Evolutionary conservation across 2,797 vertebrate genomes (phyloP), one percentile per base, ranked within the genome.

Genomic region (Nannoperca obscura): DNA sequence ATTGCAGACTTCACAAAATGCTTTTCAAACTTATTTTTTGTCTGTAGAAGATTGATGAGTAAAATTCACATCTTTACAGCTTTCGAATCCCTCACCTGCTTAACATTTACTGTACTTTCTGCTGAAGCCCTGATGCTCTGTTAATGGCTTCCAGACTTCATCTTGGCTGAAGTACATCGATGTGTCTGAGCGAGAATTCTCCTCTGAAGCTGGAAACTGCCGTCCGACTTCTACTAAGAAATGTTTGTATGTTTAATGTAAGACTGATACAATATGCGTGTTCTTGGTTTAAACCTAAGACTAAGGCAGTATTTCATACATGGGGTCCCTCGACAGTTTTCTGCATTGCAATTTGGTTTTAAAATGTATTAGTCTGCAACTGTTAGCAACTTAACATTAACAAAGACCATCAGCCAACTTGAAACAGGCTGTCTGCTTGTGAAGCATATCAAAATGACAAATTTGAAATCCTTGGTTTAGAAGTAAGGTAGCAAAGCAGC

Each of bases 41-140:
- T 54, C 46, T 64, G 65, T 15, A 3, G 27, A 86, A 76, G 86
- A 85, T 81, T 90, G 86, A 89, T 88, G 80, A 87, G 81, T 66
- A 71, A 86, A 86, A 78, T 77, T 89, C 76, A 50, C 81, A 53
- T 91, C 86, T 81, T 87, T 89, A 73, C 40, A 80, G 69, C 70
- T 72, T 78, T 84, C 3, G 61, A 83, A 78, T 79, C 77, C 85
- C 86, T 92, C 89, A 92, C 89, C 91, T 93, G 92, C 90, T 91
- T 87, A 88, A 89, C 90, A 91, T 93, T 92, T 92, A 88, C 87
- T 85, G 82, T 88, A 87, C 87, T 87, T 89, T 91, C 74, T 69
- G 84, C 71, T 30, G 73, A 78, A 86, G 71, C 72, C n/a, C 36
- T 10, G 76, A 30, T 53, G 71, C 72, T 81, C 27, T 0, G 69